These are phyloP conservation scores for Hyposoter dolosus DNA, from an alignment of 2,888 invertebrate species.

Conservation along the genomic window DNA sequence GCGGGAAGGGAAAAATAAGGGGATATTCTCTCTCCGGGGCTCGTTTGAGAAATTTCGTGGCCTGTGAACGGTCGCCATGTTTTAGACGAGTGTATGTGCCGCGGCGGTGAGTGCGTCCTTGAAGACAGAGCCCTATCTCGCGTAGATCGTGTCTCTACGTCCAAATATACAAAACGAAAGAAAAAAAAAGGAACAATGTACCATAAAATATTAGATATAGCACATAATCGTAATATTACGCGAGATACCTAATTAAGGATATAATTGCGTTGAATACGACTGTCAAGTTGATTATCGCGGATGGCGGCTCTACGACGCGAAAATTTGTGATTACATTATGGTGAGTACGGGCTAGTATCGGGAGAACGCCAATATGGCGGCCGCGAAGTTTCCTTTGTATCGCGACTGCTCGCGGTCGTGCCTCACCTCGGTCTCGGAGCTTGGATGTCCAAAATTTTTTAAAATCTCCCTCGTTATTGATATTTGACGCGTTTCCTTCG, in stretches of 20 bases:
- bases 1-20: conserved; percentile 38
- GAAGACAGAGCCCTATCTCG: conserved; percentile 77
- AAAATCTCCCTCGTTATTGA: background rate
- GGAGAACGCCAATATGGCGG: conserved; percentile 86
- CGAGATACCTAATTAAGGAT: conserved; percentile 86
- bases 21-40: conserved; percentile 70
- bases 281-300: conserved; percentile 85
- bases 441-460: conserved; percentile 17
- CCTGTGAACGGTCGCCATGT: conserved; percentile 85
- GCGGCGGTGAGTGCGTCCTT: conserved; percentile 77
- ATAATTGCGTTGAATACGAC: conserved; percentile 83
- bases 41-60: conserved; percentile 78
- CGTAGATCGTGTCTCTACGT: conserved; percentile 28
- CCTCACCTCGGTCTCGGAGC: conserved; percentile 52
- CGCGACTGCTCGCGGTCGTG: conserved; percentile 62
- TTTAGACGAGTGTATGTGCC: conserved; percentile 68
- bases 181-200: conserved; percentile 77
- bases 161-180: conserved; percentile 8
- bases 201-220: conserved; percentile 85
- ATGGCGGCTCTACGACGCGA: conserved; percentile 87
- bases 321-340: conserved; percentile 90
- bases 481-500: conserved; percentile 1
- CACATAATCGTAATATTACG: conserved; percentile 86
- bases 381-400: conserved; percentile 83
- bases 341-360: conserved; percentile 86